Evolutionary conservation across 2,113 vertebrate genomes (phyloP).

Genomic region (Machaerirhynchus nigripectus): DNA sequence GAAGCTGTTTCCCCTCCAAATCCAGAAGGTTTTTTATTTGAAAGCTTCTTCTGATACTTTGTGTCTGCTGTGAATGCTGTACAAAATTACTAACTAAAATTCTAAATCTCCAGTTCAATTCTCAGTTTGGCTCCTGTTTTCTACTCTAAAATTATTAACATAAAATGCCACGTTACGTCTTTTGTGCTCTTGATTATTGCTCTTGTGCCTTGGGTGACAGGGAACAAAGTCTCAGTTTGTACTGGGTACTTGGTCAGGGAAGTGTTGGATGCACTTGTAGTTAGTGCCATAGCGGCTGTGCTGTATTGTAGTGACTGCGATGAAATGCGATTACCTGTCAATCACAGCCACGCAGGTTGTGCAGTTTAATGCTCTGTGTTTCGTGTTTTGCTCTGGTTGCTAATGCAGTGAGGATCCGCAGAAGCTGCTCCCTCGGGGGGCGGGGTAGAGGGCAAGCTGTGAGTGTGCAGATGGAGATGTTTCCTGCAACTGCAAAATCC

Average conservation of each 20-base stretch:
- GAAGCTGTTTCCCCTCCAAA: not conserved
- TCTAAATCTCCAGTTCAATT: not conserved
- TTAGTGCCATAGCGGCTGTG: constrained; percentile 11
- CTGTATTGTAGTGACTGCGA: not conserved
- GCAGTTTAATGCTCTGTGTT: not conserved
- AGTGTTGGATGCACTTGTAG: not conserved
- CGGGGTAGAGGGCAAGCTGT: not conserved
- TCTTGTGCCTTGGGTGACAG: not conserved
- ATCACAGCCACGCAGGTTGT: not conserved
- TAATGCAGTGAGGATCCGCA: not conserved
- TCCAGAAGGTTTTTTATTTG: not conserved
- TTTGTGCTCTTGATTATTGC: not conserved
- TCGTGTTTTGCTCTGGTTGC: not conserved
- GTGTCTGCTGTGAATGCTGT: not conserved
- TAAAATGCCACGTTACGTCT: not conserved
- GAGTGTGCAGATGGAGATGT: constrained; percentile 16
- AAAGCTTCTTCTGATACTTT: not conserved
- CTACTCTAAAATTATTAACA: not conserved
- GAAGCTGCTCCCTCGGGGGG: constrained; percentile 5
- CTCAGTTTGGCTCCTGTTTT: not conserved
- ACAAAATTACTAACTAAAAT: not conserved
- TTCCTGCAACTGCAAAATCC: constrained; percentile 31
- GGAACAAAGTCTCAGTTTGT: constrained; percentile 19
- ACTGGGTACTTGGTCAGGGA: not conserved
- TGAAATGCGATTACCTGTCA: not conserved